Conservation (phyloP, 1,140 invertebrate species). For the Muscidifurax raptorellus region DNA sequence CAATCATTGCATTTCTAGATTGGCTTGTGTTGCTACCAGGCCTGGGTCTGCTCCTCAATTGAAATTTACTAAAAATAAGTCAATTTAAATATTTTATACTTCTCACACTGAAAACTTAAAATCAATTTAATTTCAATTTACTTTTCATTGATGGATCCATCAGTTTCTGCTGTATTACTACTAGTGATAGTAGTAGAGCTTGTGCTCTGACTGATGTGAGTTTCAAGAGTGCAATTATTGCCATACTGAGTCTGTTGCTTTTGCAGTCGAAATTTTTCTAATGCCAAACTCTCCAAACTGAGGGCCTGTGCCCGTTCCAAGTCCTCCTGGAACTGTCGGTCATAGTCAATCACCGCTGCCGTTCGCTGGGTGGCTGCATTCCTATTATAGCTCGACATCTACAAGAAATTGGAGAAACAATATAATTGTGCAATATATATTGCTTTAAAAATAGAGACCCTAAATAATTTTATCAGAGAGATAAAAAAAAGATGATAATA, state of each 20-base stretch:
- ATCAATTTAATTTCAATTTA: slow-evolving; percentile 45
- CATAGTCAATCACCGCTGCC: slow-evolving; percentile 79
- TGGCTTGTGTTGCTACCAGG: slow-evolving; percentile 74
- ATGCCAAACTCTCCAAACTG: slow-evolving; percentile 88
- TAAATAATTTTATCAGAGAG: not conserved
- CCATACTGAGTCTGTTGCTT: slow-evolving; percentile 72
- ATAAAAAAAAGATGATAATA: not conserved
- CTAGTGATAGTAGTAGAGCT: slow-evolving; percentile 51
- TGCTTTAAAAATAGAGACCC: no score
- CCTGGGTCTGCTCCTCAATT: slow-evolving; percentile 74
- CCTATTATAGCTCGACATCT: slow-evolving; percentile 74
- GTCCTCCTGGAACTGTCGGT: slow-evolving; percentile 89
- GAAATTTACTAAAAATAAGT: slow-evolving; percentile 60
- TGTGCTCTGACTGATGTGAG: slow-evolving; percentile 56
- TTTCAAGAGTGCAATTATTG: slow-evolving; percentile 56
- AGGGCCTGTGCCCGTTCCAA: slow-evolving; percentile 89
- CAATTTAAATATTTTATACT: not conserved
- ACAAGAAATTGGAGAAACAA: not conserved
- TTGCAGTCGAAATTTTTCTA: slow-evolving; percentile 86
- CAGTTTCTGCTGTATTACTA: slow-evolving; percentile 61
- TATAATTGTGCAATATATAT: not conserved
- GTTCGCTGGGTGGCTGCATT: slow-evolving; percentile 64
- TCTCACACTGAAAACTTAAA: slow-evolving; percentile 5
- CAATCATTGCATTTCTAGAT: slow-evolving; percentile 70
- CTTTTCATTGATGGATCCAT: slow-evolving; percentile 64